These are phyloP conservation scores for Pyrrhia umbra DNA, from an alignment of 2,888 invertebrate genomes.

Conservation along the genomic window DNA sequence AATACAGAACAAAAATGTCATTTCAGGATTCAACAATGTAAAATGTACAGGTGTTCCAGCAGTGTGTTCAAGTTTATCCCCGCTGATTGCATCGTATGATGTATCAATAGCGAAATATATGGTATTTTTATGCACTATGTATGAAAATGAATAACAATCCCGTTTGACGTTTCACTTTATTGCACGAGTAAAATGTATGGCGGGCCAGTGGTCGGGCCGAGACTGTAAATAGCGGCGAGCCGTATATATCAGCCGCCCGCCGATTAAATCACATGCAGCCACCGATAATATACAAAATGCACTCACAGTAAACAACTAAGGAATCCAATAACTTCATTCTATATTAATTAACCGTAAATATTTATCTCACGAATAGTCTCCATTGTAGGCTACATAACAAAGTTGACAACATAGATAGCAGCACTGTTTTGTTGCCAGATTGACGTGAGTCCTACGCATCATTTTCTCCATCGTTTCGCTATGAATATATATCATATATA, in stretches of 20 bases:
- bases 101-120: conserved; percentile 41
- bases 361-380: conserved; percentile 92
- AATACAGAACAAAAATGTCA: conserved; percentile 75
- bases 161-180: conserved; percentile 88
- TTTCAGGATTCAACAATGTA: conserved; percentile 63
- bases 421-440: conserved; percentile 91
- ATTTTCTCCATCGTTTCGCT: conserved; percentile 72
- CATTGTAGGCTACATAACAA: conserved; percentile 90
- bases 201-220: conserved; percentile 78
- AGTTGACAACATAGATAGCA: conserved; percentile 96
- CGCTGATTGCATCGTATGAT: conserved; percentile 43
- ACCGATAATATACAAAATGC: conserved; percentile 58
- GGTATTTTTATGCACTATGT: conserved; percentile 60
- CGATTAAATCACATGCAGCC: conserved; percentile 26
- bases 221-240: conserved; percentile 68
- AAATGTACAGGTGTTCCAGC: conserved; percentile 51
- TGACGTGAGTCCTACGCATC: conserved; percentile 89
- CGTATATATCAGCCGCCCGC: conserved; percentile 32
- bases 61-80: conserved; percentile 59
- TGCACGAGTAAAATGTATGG: conserved; percentile 87
- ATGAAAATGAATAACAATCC: conserved; percentile 78
- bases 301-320: conserved; percentile 71
- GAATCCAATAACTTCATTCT: conserved; percentile 78
- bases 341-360: conserved; percentile 88
- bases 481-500: conserved; percentile 67